A percentile compares a stretch with the other conserved stretches of the same genome.
These are phyloP conservation scores for Folsomia manolachei DNA, from an alignment of 2,888 invertebrate genomes.

Conservation along the genomic window DNA sequence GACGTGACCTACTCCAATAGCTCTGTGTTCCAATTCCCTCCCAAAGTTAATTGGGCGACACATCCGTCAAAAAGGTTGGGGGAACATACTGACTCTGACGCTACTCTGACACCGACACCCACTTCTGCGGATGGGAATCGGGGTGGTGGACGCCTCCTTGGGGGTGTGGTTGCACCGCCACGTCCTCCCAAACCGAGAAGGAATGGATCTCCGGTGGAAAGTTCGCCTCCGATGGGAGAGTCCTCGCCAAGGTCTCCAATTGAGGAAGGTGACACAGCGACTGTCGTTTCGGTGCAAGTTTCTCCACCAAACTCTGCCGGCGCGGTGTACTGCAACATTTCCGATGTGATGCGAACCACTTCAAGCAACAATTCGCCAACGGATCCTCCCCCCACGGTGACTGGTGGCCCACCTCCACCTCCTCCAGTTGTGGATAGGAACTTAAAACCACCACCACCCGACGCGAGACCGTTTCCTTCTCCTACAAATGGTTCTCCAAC, in stretches of 20 bases:
- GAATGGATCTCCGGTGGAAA: conserved; percentile 25
- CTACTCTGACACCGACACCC: not conserved
- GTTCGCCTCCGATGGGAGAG: conserved; percentile 18
- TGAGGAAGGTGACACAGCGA: conserved; percentile 45
- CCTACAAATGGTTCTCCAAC: conserved; percentile 15
- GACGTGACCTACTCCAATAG: conserved; percentile 45
- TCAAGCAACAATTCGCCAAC: conserved; percentile 6
- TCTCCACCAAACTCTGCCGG: conserved; percentile 48
- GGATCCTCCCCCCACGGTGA: conserved; percentile 23
- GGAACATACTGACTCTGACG: conserved; percentile 18
- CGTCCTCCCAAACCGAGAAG: conserved; percentile 42
- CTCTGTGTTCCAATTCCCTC: conserved; percentile 47
- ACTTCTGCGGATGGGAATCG: not conserved
- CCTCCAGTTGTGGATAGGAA: conserved; percentile 49
- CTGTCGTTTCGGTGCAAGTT: conserved; percentile 46
- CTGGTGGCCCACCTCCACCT: conserved; percentile 12
- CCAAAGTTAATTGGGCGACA: conserved; percentile 50
- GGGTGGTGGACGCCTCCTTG: not conserved
- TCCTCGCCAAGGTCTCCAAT: conserved; percentile 21
- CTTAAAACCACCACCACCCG: conserved; percentile 37
- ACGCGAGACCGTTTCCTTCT: not conserved
- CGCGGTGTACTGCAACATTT: conserved; percentile 37
- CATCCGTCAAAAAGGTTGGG: conserved; percentile 34
- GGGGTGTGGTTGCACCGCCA: conserved; percentile 37
- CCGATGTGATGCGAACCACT: conserved; percentile 16